Evolutionary conservation across 2,797 vertebrate genomes (phyloP).

Genomic region (Microctenopoma lineatum): DNA sequence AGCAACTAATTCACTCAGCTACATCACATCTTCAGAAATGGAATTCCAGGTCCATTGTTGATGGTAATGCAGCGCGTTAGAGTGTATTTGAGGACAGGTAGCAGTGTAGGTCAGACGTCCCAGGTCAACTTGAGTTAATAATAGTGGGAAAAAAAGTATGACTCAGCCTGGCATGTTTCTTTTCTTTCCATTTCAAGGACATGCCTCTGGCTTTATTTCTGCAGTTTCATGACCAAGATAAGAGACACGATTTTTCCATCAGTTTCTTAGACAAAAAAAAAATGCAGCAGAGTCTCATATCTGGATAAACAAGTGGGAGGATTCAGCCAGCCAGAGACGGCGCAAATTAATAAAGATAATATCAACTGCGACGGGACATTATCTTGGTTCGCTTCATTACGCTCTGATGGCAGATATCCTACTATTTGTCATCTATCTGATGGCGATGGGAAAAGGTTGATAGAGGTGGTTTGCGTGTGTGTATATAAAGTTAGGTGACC

Average conservation of each 20-base stretch:
- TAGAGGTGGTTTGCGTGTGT: slow-evolving; percentile 1
- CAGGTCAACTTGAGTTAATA: slow-evolving; percentile 17
- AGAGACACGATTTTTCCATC: slow-evolving; percentile 46
- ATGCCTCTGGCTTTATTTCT: slow-evolving; percentile 21
- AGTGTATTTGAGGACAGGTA: background rate
- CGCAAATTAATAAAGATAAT: slow-evolving; percentile 40
- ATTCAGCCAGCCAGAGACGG: slow-evolving; percentile 23
- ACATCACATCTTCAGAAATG: background rate
- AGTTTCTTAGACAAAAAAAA: slow-evolving; percentile 36
- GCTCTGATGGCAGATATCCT: slow-evolving; percentile 29
- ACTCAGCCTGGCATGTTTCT: background rate
- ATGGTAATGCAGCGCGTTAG: background rate
- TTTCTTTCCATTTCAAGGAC: slow-evolving; percentile 15
- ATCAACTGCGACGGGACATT: slow-evolving; percentile 22
- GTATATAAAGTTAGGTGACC: slow-evolving; percentile 4
- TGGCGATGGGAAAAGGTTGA: background rate
- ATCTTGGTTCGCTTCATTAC: slow-evolving; percentile 41
- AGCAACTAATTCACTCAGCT: background rate
- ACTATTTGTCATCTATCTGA: slow-evolving; percentile 37
- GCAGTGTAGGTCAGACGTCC: background rate
- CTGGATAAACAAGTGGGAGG: slow-evolving; percentile 48
- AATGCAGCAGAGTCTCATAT: slow-evolving; percentile 28
- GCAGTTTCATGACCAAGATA: slow-evolving; percentile 41
- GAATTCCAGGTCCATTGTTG: background rate
- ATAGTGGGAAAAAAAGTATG: background rate